Conservation (phyloP, 2,113 vertebrate genomes). For the Pollimyrus isidori region DNA sequence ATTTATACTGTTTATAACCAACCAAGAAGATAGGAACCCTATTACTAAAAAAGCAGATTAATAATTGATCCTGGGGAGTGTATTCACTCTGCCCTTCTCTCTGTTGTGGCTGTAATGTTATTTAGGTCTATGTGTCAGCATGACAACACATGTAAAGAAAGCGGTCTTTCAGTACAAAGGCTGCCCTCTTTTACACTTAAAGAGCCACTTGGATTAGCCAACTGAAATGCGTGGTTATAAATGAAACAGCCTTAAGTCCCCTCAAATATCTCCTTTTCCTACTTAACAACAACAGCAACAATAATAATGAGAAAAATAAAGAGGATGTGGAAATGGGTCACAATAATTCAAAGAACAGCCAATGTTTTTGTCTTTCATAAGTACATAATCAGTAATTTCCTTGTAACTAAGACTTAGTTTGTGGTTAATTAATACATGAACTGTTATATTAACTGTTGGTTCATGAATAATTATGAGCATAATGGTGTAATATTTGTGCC, state of each 20-base stretch:
- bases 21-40: not conserved
- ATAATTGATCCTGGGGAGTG: not conserved
- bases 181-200: not conserved
- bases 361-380: not conserved
- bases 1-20: slow-evolving; percentile 1
- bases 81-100: not conserved
- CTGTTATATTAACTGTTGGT: not conserved
- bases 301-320: not conserved
- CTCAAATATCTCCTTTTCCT: not conserved
- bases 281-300: not conserved
- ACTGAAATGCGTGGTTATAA: not conserved
- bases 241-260: not conserved
- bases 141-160: not conserved
- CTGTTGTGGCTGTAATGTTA: not conserved
- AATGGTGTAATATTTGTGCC: not conserved
- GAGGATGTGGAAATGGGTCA: not conserved
- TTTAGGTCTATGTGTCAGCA: not conserved
- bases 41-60: not conserved
- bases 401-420: not conserved
- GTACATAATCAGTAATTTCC: not conserved
- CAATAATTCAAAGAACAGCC: not conserved
- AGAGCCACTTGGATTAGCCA: not conserved
- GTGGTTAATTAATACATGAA: not conserved
- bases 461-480: not conserved
- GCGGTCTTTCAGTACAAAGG: not conserved